These are phyloP conservation scores for Arctopsyche grandis DNA, from an alignment of 1,140 invertebrate species.

Conservation along the genomic window DNA sequence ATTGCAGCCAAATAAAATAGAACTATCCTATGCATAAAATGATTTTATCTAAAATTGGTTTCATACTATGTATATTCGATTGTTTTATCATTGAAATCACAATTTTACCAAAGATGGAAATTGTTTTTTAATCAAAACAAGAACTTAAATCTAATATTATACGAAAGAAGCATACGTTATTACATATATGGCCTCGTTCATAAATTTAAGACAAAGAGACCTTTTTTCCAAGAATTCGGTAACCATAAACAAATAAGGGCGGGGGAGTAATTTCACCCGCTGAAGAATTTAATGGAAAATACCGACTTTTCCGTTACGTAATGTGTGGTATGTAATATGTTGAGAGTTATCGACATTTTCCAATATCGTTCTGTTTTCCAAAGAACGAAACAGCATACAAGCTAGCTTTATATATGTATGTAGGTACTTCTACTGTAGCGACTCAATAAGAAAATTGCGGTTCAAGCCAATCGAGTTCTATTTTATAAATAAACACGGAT, in stretches of 20 bases:
- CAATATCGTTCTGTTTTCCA: constrained; percentile 29
- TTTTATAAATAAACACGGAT: not conserved
- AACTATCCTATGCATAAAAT: too few species aligned
- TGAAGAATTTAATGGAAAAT: constrained; percentile 37
- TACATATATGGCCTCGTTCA: not conserved
- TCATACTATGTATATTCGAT: too few species aligned
- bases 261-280: too few species aligned
- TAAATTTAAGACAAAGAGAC: too few species aligned
- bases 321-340: constrained; percentile 35
- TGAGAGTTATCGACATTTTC: constrained; percentile 36
- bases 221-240: not conserved
- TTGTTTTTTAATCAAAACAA: too few species aligned
- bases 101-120: too few species aligned
- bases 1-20: not conserved
- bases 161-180: not conserved
- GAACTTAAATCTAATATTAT: too few species aligned
- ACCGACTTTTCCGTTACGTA: constrained; percentile 29
- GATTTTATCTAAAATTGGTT: too few species aligned
- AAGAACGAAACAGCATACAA: not conserved
- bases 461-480: not conserved
- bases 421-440: not conserved
- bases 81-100: too few species aligned
- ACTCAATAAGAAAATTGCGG: constrained; percentile 9
- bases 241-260: too few species aligned
- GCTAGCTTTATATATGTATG: too few species aligned